Conservation (phyloP, 2,113 vertebrate genomes). For the Brachyistius frenatus region DNA sequence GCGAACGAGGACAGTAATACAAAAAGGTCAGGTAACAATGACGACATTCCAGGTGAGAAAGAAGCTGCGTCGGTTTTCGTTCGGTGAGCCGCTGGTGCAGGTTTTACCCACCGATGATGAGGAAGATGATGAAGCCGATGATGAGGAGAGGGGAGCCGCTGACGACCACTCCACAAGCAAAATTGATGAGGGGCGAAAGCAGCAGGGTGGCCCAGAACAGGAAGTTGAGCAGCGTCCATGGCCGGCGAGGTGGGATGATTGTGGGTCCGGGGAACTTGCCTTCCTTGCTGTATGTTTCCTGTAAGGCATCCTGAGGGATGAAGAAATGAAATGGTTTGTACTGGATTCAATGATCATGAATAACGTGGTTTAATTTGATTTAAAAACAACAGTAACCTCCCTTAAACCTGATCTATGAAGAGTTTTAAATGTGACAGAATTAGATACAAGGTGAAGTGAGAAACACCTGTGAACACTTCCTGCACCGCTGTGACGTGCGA, state of each 20-base stretch:
- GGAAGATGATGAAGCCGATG: constrained; percentile 92
- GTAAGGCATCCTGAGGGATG: constrained; percentile 91
- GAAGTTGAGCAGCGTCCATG: constrained; percentile 96
- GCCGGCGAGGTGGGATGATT: constrained; percentile 88
- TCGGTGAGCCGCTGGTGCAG: too few relatives aligned
- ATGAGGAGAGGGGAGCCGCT: constrained; percentile 97
- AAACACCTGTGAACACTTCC: too few relatives aligned
- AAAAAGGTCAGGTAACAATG: not conserved
- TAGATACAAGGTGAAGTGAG: too few relatives aligned
- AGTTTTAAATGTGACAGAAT: too few relatives aligned
- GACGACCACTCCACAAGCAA: constrained; percentile 92
- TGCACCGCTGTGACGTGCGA: too few relatives aligned
- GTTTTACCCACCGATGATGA: constrained; percentile 89
- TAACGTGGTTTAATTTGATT: too few relatives aligned
- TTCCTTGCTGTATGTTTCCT: constrained; percentile 92
- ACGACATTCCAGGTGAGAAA: not conserved
- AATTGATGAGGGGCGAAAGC: constrained; percentile 95
- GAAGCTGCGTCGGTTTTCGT: not conserved
- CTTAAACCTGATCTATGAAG: too few relatives aligned
- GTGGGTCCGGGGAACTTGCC: constrained; percentile 91
- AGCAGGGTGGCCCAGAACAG: constrained; percentile 95
- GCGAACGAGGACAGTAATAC: not conserved
- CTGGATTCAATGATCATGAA: too few relatives aligned
- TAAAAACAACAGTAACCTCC: too few relatives aligned
- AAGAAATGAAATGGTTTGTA: not conserved